phyloP scores from a whole-genome alignment of 2,888 invertebrate genomes.

The Ypsolopha scabrella region DNA sequence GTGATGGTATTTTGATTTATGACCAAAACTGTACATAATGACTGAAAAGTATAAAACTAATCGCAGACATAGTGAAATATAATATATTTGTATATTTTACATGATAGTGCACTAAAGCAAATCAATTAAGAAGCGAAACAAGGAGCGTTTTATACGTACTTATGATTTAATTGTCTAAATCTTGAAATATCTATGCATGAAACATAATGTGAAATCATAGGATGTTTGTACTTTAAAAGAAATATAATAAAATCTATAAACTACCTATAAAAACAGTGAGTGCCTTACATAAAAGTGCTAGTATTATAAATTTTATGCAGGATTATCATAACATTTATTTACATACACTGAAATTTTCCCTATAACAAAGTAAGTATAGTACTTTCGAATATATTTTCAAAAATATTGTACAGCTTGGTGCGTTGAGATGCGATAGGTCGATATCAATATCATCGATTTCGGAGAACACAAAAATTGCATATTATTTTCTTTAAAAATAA shows the following conservation, averaged over 20 bases:
- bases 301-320: not conserved
- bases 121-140: slow-evolving; percentile 38
- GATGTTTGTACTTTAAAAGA: too few species aligned
- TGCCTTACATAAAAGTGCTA: slow-evolving; percentile 23
- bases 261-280: slow-evolving; percentile 21
- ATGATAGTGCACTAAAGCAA: slow-evolving; percentile 38
- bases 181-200: not conserved
- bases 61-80: slow-evolving; percentile 1
- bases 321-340: not conserved
- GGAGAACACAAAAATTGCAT: too few species aligned
- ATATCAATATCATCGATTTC: too few species aligned
- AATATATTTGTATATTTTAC: slow-evolving; percentile 9
- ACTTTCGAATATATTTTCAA: not conserved
- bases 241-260: not conserved
- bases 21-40: slow-evolving; percentile 6
- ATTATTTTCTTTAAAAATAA: too few species aligned
- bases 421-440: too few species aligned
- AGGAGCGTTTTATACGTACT: slow-evolving; percentile 20
- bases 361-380: too few species aligned
- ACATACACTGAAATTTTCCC: not conserved
- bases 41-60: slow-evolving; percentile 10
- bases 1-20: not conserved
- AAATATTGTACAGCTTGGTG: not conserved
- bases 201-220: too few species aligned
- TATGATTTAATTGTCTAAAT: slow-evolving; percentile 6